Percentiles rank a stretch among this genome's conserved stretches.
These are phyloP conservation scores for Novumbra hubbsi DNA, from an alignment of 2,797 vertebrate genomes.

Conservation along the genomic window DNA sequence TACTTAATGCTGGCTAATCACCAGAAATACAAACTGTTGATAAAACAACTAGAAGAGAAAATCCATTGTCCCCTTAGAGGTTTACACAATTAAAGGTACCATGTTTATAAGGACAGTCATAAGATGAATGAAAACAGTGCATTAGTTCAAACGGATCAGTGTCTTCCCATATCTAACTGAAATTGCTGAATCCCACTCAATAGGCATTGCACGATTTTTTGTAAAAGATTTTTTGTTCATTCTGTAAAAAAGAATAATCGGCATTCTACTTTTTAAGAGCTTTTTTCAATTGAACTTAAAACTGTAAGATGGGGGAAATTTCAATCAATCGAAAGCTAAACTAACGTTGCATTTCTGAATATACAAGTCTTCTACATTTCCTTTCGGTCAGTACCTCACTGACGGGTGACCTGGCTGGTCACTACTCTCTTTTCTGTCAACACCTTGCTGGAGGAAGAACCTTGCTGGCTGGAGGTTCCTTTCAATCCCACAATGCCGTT, in stretches of 20 bases:
- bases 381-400: neutral
- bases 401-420: slow-evolving; percentile 24
- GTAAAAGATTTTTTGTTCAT: no score
- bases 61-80: neutral
- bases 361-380: neutral
- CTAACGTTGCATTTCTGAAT: neutral
- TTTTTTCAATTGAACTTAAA: neutral
- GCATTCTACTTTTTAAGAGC: no score
- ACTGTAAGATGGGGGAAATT: neutral
- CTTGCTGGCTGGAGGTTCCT: slow-evolving; percentile 19
- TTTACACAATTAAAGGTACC: neutral
- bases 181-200: neutral
- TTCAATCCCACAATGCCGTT: slow-evolving; percentile 15
- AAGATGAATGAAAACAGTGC: neutral
- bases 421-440: slow-evolving; percentile 42
- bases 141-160: neutral
- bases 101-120: neutral
- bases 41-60: neutral
- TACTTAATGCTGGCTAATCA: neutral
- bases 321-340: neutral
- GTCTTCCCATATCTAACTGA: neutral
- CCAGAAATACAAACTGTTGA: neutral
- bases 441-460: slow-evolving; percentile 33
- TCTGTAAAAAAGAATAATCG: neutral
- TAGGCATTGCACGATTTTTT: no score